Conservation (phyloP, 2,888 invertebrate species). For the Aphidoletes aphidimyza region DNA sequence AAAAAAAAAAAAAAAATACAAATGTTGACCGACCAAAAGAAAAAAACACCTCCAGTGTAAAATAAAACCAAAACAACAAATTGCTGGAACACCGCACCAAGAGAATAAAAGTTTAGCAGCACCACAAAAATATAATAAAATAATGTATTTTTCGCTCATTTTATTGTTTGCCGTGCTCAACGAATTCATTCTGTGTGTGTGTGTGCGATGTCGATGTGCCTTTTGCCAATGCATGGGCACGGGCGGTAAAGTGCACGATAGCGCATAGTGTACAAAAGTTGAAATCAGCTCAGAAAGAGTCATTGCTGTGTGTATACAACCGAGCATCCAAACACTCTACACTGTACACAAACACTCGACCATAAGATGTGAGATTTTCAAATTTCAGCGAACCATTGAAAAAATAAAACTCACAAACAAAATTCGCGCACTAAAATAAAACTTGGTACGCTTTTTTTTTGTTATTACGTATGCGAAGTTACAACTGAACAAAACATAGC, state of each 20-base stretch:
- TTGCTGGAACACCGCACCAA: not conserved
- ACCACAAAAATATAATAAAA: not conserved
- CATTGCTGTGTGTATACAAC: not conserved
- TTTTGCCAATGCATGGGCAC: not conserved
- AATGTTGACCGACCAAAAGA: not conserved
- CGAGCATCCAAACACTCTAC: too few relatives aligned
- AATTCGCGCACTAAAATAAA: slow-evolving; percentile 1
- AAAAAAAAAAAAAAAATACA: not conserved
- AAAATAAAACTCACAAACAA: too few relatives aligned
- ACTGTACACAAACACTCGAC: not conserved
- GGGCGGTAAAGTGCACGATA: not conserved
- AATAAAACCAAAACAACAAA: not conserved
- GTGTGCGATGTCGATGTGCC: too few relatives aligned
- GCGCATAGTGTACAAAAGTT: slow-evolving; percentile 5
- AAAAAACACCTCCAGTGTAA: not conserved
- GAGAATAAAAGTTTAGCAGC: slow-evolving; percentile 26
- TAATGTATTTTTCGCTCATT: slow-evolving; percentile 12
- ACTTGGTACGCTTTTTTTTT: not conserved
- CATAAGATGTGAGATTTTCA: slow-evolving; percentile 1
- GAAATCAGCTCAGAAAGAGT: not conserved
- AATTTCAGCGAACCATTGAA: not conserved
- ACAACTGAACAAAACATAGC: not conserved
- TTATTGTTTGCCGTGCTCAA: slow-evolving; percentile 24
- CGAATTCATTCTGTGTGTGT: too few relatives aligned
- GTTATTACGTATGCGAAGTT: not conserved